Base-by-base conservation (phyloP, 1,140 invertebrate species). In the Atta cephalotes region DNA sequence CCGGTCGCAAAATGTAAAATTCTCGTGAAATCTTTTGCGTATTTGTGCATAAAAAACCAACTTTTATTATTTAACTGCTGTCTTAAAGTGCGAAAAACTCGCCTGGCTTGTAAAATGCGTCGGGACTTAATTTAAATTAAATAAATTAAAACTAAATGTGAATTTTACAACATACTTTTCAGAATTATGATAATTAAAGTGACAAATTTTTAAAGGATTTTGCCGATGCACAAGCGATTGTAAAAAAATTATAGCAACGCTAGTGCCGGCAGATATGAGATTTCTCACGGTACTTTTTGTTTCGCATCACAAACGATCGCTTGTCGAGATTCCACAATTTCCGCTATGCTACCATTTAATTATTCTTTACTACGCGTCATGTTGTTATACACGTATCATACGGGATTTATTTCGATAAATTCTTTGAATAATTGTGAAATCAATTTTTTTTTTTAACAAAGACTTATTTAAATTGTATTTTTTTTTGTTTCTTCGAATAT, bases 201-300 rank as follows among this genome's bases (percentile, higher is more conserved):
- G 3, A 79, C 25, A 6, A 25, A 78, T 18, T 25, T 62, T 25
- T n/a, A 12, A 18, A 49, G 56, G 10, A 45, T 14, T 28, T 65
- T 3, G 4, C 7, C 9, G 16, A 49, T 49, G 4, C n/a, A 28
- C 10, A 3, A 62, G 3, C 10, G 16, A 45, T 62, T 9, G 21
- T 49, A 78, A 66, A 79, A 65, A 21, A 25, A n/a, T 62, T 63
- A 63, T 14, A 9, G 39, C 28, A 49, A 14, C 18, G 21, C 1
- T 14, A 28, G 10, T 63, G 1, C 9, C n/a, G n/a, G n/a, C 31
- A 7, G 25, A 63, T 18, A 14, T 10, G 12, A 60, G 31, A 76
- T 21, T 58, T 76, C 72, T 76, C 72, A 58, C 31, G 31, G 25
- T 76, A 58, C 28, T 76, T 76, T 76, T 78, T 63, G 31, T 63